phyloP scores from a whole-genome alignment of 2,113 vertebrate species.

The Delphinus delphis region DNA sequence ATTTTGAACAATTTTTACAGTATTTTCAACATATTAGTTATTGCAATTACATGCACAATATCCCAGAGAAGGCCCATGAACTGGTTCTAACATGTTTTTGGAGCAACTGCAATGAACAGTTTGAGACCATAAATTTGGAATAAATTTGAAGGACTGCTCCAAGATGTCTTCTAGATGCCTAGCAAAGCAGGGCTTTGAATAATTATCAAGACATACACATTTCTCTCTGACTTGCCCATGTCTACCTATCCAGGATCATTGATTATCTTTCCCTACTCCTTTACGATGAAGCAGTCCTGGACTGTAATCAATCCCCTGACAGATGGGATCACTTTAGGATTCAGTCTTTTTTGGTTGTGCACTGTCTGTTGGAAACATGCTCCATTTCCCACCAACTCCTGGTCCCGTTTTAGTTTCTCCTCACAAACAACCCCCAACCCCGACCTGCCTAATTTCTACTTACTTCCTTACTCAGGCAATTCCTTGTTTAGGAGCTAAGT shows the following conservation, averaged over 20 bases:
- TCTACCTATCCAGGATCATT: no score
- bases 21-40: neutral
- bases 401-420: neutral
- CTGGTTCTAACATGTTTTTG: neutral
- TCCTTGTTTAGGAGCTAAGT: neutral
- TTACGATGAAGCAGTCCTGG: neutral
- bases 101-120: neutral
- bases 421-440: neutral
- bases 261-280: neutral
- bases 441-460: neutral
- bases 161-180: neutral
- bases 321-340: neutral
- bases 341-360: neutral
- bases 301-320: neutral
- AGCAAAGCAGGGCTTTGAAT: neutral
- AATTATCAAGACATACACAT: neutral
- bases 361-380: neutral
- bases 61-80: neutral
- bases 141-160: neutral
- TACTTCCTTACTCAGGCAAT: neutral
- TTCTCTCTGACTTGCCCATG: neutral
- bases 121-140: neutral
- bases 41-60: neutral
- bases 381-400: neutral
- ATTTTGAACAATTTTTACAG: neutral